Evolutionary conservation across 2,113 vertebrate species (phyloP).

Genomic region (Myanophis thanlyinensis): DNA sequence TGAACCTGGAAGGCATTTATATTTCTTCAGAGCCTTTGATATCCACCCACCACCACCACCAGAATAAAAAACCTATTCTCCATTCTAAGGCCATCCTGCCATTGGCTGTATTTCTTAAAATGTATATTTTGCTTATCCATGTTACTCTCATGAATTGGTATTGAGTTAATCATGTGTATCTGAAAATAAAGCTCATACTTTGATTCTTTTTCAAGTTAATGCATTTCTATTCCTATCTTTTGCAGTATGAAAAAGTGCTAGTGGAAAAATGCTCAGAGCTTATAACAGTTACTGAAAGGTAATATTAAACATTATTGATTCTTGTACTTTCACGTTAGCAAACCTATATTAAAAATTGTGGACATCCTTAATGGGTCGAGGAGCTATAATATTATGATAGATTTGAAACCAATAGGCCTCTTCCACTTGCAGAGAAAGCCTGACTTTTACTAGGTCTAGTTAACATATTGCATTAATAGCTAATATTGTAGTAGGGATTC

Average conservation of each 20-base stretch:
- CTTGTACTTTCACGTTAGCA: neutral
- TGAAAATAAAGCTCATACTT: neutral
- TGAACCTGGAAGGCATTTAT: neutral
- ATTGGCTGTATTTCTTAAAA: neutral
- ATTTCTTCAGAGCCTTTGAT: neutral
- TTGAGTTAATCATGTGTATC: neutral
- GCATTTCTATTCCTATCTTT: conserved; percentile 26
- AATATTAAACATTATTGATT: conserved; percentile 23
- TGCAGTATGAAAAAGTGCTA: conserved; percentile 86
- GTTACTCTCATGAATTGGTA: neutral
- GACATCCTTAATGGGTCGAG: neutral
- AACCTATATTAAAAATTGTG: neutral
- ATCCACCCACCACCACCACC: neutral
- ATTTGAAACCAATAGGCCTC: neutral
- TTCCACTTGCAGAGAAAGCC: neutral
- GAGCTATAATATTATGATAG: neutral
- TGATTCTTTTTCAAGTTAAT: neutral
- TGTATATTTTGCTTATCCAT: neutral
- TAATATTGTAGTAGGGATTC: too few species aligned
- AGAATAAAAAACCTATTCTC: neutral
- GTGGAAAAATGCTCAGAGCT: conserved; percentile 94
- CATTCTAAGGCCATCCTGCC: neutral
- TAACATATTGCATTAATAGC: neutral
- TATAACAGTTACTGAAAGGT: conserved; percentile 91
- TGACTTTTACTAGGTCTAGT: neutral